Conservation (phyloP, 2,797 vertebrate species). For the Sebastes hopkinsi region DNA sequence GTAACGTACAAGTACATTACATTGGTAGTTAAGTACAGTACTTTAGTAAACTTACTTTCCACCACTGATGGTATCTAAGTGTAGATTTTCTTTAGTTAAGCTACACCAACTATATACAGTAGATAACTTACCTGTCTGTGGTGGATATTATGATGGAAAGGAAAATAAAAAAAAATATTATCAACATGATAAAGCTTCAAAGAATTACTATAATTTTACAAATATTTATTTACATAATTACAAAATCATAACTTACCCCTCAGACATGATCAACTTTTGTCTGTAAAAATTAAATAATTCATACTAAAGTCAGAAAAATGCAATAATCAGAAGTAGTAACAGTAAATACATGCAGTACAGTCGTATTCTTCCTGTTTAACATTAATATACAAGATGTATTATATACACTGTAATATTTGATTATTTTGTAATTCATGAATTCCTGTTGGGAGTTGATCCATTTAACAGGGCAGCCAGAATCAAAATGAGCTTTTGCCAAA, state of each 20-base stretch:
- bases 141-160: background rate
- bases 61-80: background rate
- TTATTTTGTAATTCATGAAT: background rate
- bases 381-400: background rate
- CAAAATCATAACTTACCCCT: constrained; percentile 67
- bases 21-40: no score
- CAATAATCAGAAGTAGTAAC: background rate
- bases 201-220: background rate
- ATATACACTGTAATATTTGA: background rate
- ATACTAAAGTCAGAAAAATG: constrained; percentile 5
- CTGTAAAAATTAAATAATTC: constrained; percentile 29
- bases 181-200: background rate
- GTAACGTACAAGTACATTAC: no score
- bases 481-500: background rate
- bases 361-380: background rate
- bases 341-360: no score
- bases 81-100: background rate
- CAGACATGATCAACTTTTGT: constrained; percentile 70
- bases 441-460: background rate
- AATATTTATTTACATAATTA: background rate
- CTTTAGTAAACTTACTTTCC: background rate
- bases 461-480: background rate
- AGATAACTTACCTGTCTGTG: constrained; percentile 66
- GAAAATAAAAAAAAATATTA: background rate
- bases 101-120: background rate